Base-by-base conservation (phyloP, 2,797 vertebrate genomes). In the Gymnodraco acuticeps region DNA sequence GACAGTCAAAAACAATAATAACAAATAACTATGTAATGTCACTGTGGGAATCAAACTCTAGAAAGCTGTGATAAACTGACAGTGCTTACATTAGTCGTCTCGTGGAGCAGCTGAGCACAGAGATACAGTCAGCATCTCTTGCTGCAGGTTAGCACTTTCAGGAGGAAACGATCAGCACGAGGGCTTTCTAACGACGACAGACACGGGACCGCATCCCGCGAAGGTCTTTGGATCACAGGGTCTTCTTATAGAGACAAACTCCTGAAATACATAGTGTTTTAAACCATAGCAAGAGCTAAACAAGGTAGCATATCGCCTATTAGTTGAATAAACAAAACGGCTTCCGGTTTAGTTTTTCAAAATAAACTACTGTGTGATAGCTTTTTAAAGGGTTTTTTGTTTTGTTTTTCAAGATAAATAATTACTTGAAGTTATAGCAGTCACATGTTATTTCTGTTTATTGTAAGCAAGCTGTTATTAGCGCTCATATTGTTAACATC, bases 271-370 rank as follows among this genome's bases (percentile, higher is more conserved):
- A 63, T 1, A 2, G 10, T 45, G 19, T 56, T 10, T 11, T 9
- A 45, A 1, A 4, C 1, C 13, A n/a, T 9, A 51, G 11, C 19
- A 0, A 27, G 8, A 33, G 16, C 33, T 13, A 3, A 15, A 15
- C 6, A 13, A 4, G 5, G 19, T 56, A 78, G 59, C 63, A 48
- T 1, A 11, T 1, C 6, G 0, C 0, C 19, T 43, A 48, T 60
- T 63, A 48, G 27, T 43, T 6, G 6, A 41, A 47, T 54, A 78
- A 73, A 78, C 50, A 52, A 15, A 4, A 0, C 0, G 0, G 43
- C 55, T 69, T 87, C 88, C 83, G 65, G 51, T 75, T 8, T 0
- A 0, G 6, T 0, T 41, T 84, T 88, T 89, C 85, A 87, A 38
- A 88, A 61, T 82, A 85, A 79, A 47, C 0, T 5, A 0, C 0